Evolutionary conservation across 2,797 vertebrate species (phyloP).

Genomic region (Hoplostethus mediterraneus): DNA sequence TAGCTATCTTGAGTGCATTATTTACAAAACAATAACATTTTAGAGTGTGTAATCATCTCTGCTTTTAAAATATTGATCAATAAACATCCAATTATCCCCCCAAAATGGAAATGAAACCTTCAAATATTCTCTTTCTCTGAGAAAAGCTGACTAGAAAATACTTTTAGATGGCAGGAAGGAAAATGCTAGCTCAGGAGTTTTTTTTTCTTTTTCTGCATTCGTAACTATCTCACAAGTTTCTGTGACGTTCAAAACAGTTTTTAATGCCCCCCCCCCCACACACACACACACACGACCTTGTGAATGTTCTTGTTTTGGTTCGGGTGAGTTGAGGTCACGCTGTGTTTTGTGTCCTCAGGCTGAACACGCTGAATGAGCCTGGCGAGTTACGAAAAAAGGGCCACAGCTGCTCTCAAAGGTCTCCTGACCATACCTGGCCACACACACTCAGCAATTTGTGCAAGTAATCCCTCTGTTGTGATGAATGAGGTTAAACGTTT

Average conservation of each 20-base stretch:
- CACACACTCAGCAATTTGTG: slow-evolving; percentile 16
- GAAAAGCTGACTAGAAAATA: neutral
- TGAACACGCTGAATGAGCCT: slow-evolving; percentile 54
- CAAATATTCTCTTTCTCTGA: slow-evolving; percentile 12
- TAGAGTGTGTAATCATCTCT: neutral
- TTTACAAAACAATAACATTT: no score
- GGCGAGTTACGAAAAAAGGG: slow-evolving; percentile 34
- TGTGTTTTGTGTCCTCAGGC: slow-evolving; percentile 47
- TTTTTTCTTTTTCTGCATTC: slow-evolving; percentile 6
- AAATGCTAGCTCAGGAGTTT: slow-evolving; percentile 8
- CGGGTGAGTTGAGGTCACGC: slow-evolving; percentile 57
- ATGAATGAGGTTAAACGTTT: slow-evolving; percentile 25
- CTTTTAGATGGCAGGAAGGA: slow-evolving; percentile 23
- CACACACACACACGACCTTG: slow-evolving; percentile 63
- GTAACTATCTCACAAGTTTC: neutral
- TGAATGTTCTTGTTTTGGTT: slow-evolving; percentile 74
- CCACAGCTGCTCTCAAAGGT: slow-evolving; percentile 27
- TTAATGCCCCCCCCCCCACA: slow-evolving; percentile 63
- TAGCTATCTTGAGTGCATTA: no score
- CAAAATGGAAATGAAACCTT: neutral
- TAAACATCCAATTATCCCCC: neutral
- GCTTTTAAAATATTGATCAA: neutral
- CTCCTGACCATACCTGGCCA: slow-evolving; percentile 23
- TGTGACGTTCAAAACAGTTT: slow-evolving; percentile 47
- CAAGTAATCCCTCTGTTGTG: slow-evolving; percentile 35